Percentiles rank a stretch among this genome's conserved stretches.
These are phyloP conservation scores for Ptiloglossa arizonensis DNA, from an alignment of 1,140 invertebrate genomes.

Conservation along the genomic window DNA sequence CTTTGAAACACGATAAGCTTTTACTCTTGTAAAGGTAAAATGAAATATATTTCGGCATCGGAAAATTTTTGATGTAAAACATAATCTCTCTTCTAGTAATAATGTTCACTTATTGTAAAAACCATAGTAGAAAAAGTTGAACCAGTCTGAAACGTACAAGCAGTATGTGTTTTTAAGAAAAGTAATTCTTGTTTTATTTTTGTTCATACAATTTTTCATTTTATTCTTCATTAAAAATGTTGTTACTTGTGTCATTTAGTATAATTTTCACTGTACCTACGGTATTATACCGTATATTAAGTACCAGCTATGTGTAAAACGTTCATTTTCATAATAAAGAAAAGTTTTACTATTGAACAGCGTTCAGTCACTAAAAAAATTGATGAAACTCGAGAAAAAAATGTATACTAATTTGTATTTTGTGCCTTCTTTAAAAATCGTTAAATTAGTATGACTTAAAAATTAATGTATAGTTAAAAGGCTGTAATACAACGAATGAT, in stretches of 20 bases:
- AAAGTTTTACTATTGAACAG: conserved; percentile 74
- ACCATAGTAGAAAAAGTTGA: conserved; percentile 17
- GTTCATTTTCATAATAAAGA: conserved; percentile 79
- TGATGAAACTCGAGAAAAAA: not conserved
- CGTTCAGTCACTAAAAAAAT: conserved; percentile 24
- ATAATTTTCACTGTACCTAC: conserved; percentile 66
- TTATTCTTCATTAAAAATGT: conserved; percentile 56
- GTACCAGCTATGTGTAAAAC: conserved; percentile 77
- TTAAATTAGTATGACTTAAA: conserved; percentile 3
- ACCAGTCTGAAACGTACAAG: not conserved
- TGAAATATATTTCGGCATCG: conserved; percentile 31
- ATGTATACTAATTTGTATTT: conserved; percentile 23
- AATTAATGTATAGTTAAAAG: conserved; percentile 2
- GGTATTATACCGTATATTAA: conserved; percentile 52
- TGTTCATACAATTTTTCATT: conserved; percentile 49
- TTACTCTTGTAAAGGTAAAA: conserved; percentile 11
- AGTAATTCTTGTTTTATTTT: conserved; percentile 16
- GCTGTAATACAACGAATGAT: conserved; percentile 45
- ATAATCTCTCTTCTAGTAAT: conserved; percentile 33
- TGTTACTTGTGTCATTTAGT: conserved; percentile 61
- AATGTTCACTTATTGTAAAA: conserved; percentile 44
- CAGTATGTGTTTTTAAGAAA: conserved; percentile 17
- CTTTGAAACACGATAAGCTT: conserved; percentile 24
- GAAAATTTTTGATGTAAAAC: conserved; percentile 26
- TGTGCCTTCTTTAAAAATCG: conserved; percentile 22